Conservation (phyloP, 2,888 invertebrate genomes). For the Hirtodrosophila trivittata region DNA sequence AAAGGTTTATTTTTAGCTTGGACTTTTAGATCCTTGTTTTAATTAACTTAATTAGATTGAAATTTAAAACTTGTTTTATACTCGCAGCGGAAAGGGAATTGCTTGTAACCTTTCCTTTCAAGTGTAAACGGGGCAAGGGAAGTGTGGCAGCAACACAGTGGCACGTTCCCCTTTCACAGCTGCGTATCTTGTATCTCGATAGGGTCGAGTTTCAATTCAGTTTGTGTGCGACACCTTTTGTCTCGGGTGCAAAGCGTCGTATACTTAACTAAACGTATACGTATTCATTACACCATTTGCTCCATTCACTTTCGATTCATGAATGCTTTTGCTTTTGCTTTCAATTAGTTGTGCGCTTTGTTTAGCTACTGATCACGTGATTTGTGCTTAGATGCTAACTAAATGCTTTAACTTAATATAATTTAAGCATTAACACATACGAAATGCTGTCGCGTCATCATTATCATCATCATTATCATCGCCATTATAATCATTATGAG, state of each 20-base stretch:
- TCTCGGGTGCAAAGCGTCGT: slow-evolving; percentile 27
- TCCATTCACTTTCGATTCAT: slow-evolving; percentile 30
- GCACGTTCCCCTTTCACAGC: too few species aligned
- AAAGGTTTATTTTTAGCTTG: not conserved
- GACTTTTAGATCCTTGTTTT: not conserved
- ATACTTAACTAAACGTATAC: slow-evolving; percentile 23
- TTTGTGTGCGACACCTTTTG: slow-evolving; percentile 22
- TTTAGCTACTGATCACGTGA: slow-evolving; percentile 34
- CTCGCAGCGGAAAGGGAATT: not conserved
- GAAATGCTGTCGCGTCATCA: slow-evolving; percentile 24
- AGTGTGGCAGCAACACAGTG: too few species aligned
- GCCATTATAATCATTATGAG: slow-evolving; percentile 6
- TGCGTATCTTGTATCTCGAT: too few species aligned
- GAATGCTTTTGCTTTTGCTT: slow-evolving; percentile 1
- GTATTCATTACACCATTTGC: slow-evolving; percentile 20
- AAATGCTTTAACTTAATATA: slow-evolving; percentile 53
- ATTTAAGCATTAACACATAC: slow-evolving; percentile 65
- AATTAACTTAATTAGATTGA: not conserved
- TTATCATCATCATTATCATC: slow-evolving; percentile 13
- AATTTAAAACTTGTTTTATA: not conserved
- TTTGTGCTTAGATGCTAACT: slow-evolving; percentile 11
- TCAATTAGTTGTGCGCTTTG: not conserved
- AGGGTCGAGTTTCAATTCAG: too few species aligned
- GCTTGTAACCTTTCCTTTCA: too few species aligned
- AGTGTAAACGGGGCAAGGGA: too few species aligned